Conservation (phyloP, 1,140 invertebrate species). For the Dinoponera quadriceps region DNA sequence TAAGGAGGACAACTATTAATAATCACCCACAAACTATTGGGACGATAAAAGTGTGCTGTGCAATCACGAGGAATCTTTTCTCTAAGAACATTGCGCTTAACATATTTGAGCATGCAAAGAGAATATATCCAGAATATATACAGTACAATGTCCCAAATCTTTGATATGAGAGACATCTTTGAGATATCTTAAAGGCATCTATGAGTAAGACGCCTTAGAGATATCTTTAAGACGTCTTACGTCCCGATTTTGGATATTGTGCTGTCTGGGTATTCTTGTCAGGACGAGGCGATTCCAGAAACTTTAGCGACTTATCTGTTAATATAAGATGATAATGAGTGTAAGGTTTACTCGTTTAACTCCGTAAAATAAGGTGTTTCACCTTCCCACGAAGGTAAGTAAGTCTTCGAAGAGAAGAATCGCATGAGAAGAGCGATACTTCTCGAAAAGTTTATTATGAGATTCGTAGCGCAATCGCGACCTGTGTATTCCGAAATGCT, state of each 20-base stretch:
- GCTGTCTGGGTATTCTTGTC: too few species aligned
- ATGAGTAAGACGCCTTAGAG: too few species aligned
- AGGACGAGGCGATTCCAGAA: constrained; percentile 6
- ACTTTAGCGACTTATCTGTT: constrained; percentile 20
- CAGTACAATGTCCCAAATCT: too few species aligned
- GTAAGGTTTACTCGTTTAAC: constrained; percentile 27
- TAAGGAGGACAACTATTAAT: constrained; percentile 78
- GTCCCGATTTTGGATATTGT: too few species aligned
- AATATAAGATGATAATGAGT: constrained; percentile 10
- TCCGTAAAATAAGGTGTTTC: constrained; percentile 24
- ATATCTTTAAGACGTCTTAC: too few species aligned
- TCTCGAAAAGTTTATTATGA: neutral
- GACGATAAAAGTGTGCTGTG: constrained; percentile 16
- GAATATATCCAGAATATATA: too few species aligned
- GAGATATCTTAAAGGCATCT: too few species aligned
- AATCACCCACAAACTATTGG: neutral
- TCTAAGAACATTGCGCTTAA: neutral
- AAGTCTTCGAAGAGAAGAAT: neutral
- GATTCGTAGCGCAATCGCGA: neutral
- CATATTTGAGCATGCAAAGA: neutral
- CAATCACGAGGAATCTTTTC: neutral
- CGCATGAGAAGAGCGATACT: neutral
- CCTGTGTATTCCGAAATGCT: neutral
- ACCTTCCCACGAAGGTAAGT: neutral
- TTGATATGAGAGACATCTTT: too few species aligned